A percentile compares a stretch with the other conserved stretches of the same genome.
phyloP scores from a whole-genome alignment of 2,113 vertebrate genomes.

The Crotalus tigris region DNA sequence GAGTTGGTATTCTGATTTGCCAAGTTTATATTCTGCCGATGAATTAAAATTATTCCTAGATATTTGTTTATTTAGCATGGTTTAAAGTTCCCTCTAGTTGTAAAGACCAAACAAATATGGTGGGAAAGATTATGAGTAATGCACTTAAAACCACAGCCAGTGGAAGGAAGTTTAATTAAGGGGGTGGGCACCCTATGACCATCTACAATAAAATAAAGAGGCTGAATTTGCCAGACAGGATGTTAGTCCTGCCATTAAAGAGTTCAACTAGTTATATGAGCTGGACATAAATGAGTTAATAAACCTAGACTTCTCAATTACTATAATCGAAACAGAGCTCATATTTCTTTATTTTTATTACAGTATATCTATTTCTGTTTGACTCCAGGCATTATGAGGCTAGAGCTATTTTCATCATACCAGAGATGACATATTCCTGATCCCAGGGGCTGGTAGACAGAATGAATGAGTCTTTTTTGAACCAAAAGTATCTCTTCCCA shows the following conservation, averaged over 20 bases:
- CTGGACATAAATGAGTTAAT: slow-evolving; percentile 27
- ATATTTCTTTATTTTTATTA: slow-evolving; percentile 48
- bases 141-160: background rate
- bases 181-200: background rate
- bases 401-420: slow-evolving; percentile 24
- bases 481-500: background rate
- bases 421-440: slow-evolving; percentile 23
- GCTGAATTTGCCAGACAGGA: background rate
- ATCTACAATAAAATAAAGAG: background rate
- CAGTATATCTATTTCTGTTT: slow-evolving; percentile 42
- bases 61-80: background rate
- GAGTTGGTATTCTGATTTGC: background rate
- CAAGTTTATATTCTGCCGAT: background rate
- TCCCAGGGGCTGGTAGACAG: slow-evolving; percentile 41
- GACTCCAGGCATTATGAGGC: slow-evolving; percentile 1
- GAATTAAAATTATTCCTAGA: background rate
- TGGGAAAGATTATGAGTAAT: background rate
- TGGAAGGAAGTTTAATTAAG: background rate
- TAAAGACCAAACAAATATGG: background rate
- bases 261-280: background rate
- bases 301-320: slow-evolving; percentile 15
- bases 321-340: slow-evolving; percentile 18
- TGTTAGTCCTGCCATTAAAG: background rate
- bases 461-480: slow-evolving; percentile 9
- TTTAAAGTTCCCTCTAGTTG: background rate